Conservation (phyloP, 2,113 vertebrate genomes). For the Prunella himalayana region DNA sequence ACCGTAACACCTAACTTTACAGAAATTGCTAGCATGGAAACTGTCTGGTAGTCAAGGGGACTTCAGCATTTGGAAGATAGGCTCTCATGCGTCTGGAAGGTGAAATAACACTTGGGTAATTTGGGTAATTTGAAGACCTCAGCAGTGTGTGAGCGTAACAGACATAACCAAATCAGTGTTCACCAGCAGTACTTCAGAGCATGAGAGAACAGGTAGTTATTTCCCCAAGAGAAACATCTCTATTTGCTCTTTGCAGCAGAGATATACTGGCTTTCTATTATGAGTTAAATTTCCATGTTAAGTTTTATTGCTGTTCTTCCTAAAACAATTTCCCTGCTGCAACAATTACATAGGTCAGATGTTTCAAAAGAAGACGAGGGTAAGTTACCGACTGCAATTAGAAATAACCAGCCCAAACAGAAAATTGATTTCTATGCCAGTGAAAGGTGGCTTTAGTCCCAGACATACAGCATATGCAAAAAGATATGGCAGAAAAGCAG, state of each 20-base stretch:
- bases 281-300: neutral
- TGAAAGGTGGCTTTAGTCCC: neutral
- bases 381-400: neutral
- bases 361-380: neutral
- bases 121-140: neutral
- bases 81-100: neutral
- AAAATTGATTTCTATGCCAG: neutral
- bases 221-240: neutral
- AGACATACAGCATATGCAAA: neutral
- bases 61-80: neutral
- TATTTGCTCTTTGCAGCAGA: neutral
- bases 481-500: neutral
- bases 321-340: neutral
- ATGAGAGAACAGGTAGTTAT: neutral
- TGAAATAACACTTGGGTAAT: neutral
- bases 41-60: neutral
- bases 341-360: neutral
- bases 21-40: neutral
- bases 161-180: neutral
- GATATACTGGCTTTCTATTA: neutral
- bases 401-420: neutral
- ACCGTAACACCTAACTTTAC: neutral
- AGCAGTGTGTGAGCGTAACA: neutral
- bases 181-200: neutral
- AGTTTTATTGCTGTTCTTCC: neutral